Conservation (phyloP, 1,140 invertebrate species). For the Drosophila pandora region DNA sequence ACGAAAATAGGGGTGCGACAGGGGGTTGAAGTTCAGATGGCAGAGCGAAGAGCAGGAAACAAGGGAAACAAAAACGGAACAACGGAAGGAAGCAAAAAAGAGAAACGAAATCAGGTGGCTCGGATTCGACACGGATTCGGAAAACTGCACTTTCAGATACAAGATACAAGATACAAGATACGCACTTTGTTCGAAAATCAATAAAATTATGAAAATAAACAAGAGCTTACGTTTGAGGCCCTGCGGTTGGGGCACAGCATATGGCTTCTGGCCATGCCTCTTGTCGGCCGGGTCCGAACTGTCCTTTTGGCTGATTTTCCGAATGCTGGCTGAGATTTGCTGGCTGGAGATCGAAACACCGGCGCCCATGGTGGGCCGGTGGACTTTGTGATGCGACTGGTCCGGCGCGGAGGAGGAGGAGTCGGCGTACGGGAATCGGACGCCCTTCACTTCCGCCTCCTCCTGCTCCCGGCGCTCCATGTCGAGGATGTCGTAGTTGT, state of each 20-base stretch:
- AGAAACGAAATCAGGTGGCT: neutral
- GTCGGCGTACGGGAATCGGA: conserved; percentile 5
- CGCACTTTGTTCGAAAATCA: neutral
- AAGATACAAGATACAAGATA: neutral
- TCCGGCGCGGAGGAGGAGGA: conserved; percentile 8
- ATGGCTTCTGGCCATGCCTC: conserved; percentile 21
- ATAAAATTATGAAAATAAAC: neutral
- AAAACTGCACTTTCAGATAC: neutral
- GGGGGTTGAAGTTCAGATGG: neutral
- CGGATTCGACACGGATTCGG: neutral
- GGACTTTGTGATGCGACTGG: conserved; percentile 2
- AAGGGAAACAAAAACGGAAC: neutral
- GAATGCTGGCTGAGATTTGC: conserved; percentile 24
- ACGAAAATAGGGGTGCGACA: neutral
- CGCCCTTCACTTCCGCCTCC: conserved; percentile 3
- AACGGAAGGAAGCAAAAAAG: neutral
- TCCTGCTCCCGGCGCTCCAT: conserved; percentile 9
- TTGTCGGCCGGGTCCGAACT: conserved; percentile 22
- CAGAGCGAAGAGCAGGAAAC: neutral
- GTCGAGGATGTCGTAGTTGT: conserved; percentile 18
- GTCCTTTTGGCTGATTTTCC: conserved; percentile 4
- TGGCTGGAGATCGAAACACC: conserved; percentile 9
- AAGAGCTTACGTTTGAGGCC: conserved; percentile 55
- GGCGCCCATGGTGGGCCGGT: conserved; percentile 17
- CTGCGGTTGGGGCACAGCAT: conserved; percentile 3